Percentiles rank a stretch among this genome's conserved stretches.
Evolutionary conservation across 2,113 vertebrate species (phyloP).

Genomic region (Platysteira castanea): DNA sequence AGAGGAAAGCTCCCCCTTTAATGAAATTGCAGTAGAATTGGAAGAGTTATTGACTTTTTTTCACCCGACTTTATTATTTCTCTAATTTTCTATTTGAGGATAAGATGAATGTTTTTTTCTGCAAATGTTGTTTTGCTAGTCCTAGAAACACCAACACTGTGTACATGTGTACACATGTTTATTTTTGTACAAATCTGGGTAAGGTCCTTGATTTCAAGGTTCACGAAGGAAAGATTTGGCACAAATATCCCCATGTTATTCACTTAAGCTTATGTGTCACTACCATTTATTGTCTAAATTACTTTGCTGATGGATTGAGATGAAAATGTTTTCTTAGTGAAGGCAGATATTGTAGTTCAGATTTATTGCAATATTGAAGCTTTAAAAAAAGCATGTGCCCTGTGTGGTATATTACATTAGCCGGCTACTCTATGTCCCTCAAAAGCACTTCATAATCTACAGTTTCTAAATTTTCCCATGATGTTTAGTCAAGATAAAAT

Average conservation of each 20-base stretch:
- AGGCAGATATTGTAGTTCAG: slow-evolving; percentile 30
- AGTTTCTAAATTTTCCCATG: slow-evolving; percentile 41
- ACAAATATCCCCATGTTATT: slow-evolving; percentile 33
- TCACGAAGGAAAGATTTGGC: slow-evolving; percentile 26
- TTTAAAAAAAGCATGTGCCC: slow-evolving; percentile 19
- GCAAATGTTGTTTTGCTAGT: neutral
- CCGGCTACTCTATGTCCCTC: neutral
- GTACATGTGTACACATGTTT: neutral
- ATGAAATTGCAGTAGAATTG: neutral
- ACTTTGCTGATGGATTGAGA: slow-evolving; percentile 48
- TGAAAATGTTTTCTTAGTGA: slow-evolving; percentile 62
- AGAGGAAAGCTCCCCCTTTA: neutral
- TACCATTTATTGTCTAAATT: slow-evolving; percentile 50
- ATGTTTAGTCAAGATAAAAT: slow-evolving; percentile 40
- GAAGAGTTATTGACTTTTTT: neutral
- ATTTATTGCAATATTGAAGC: slow-evolving; percentile 49
- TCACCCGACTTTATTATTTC: neutral
- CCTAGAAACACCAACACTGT: neutral
- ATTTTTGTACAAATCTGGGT: neutral
- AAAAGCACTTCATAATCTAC: slow-evolving; percentile 45
- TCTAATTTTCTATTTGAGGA: neutral
- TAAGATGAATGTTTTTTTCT: neutral
- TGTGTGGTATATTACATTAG: slow-evolving; percentile 39
- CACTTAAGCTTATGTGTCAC: slow-evolving; percentile 35
- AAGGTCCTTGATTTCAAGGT: slow-evolving; percentile 34